Evolutionary conservation across 1,140 invertebrate species (phyloP).

Genomic region (Thaumatotibia leucotreta): DNA sequence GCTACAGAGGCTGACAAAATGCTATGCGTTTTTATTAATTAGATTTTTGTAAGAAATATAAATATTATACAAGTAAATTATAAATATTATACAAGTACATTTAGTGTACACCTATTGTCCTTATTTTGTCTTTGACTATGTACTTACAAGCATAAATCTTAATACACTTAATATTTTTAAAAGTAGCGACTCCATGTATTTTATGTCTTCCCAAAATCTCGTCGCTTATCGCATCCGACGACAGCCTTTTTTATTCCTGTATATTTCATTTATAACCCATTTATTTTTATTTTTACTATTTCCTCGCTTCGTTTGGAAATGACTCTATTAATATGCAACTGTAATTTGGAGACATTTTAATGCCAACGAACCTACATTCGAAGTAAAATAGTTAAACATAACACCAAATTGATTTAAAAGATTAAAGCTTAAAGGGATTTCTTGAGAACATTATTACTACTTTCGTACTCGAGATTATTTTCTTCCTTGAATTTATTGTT

Average conservation of each 20-base stretch:
- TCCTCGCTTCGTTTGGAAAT: constrained; percentile 26
- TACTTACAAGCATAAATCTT: background rate
- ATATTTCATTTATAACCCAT: constrained; percentile 53
- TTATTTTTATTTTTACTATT: constrained; percentile 33
- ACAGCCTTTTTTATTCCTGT: constrained; percentile 40
- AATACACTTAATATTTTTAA: background rate
- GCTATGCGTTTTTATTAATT: no score
- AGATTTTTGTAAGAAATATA: no score
- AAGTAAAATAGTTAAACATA: background rate
- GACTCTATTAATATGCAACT: constrained; percentile 51
- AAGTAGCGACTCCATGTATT: constrained; percentile 23
- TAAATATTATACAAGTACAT: no score
- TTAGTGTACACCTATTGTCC: no score
- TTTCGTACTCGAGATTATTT: background rate
- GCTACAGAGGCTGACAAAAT: no score
- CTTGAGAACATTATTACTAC: background rate
- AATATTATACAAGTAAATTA: no score
- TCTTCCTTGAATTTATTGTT: no score
- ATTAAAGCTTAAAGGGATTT: background rate
- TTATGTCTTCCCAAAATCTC: constrained; percentile 19
- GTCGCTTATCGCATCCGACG: constrained; percentile 26
- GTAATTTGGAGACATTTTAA: constrained; percentile 29
- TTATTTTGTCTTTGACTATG: no score
- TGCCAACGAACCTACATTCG: background rate
- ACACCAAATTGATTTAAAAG: background rate